Percentiles rank a stretch among this genome's conserved stretches.
Conservation (phyloP, 2,113 vertebrate species). For the Megaleporinus macrocephalus region DNA sequence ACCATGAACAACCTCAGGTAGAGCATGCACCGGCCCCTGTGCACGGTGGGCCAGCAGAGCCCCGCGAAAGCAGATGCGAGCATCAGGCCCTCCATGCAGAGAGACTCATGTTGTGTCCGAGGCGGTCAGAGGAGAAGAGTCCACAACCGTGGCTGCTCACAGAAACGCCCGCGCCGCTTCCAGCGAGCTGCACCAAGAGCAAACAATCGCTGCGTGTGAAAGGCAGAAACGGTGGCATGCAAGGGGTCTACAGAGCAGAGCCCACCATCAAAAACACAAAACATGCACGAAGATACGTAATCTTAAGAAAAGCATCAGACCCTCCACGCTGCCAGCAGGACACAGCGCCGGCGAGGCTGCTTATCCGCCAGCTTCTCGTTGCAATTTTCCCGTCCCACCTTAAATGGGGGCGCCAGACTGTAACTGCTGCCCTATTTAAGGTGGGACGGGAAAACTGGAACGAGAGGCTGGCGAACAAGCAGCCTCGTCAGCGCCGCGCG, state of each 20-base stretch:
- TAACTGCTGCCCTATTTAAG: too few relatives aligned
- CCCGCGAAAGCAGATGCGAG: slow-evolving; percentile 60
- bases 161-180: not conserved
- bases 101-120: slow-evolving; percentile 71
- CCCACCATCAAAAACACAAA: not conserved
- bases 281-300: not conserved
- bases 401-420: too few relatives aligned
- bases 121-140: slow-evolving; percentile 48
- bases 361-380: too few relatives aligned
- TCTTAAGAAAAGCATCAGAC: too few relatives aligned
- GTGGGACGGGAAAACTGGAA: too few relatives aligned
- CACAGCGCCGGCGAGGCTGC: too few relatives aligned
- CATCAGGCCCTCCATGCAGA: slow-evolving; percentile 70
- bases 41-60: slow-evolving; percentile 53
- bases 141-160: slow-evolving; percentile 38
- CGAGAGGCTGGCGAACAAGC: too few relatives aligned
- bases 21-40: slow-evolving; percentile 40
- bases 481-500: not conserved
- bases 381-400: too few relatives aligned
- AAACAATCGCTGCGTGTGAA: not conserved
- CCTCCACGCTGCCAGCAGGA: too few relatives aligned
- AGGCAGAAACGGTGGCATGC: too few relatives aligned
- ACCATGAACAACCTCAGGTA: slow-evolving; percentile 67
- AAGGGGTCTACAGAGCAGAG: too few relatives aligned
- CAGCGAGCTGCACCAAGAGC: not conserved